Percentiles rank a stretch among this genome's conserved stretches.
Conservation (phyloP, 2,113 vertebrate species). For the Rhea americana region DNA sequence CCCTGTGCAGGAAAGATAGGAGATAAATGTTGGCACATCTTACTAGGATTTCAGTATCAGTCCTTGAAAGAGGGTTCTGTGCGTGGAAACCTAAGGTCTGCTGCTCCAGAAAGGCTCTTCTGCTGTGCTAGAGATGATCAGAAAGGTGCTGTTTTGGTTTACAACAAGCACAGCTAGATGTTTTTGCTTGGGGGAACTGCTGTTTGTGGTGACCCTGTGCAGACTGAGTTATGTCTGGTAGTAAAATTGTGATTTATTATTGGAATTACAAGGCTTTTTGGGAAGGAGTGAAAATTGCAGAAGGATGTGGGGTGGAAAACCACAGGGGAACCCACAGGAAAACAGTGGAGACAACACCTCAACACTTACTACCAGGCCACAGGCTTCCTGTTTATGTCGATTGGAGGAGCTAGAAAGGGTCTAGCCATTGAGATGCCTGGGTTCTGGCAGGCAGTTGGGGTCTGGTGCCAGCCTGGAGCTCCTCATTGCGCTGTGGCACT, state of each 20-base stretch:
- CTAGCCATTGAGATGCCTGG: background rate
- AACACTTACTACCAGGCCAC: background rate
- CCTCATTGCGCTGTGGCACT: accelerated
- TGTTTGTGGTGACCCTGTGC: background rate
- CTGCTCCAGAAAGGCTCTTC: background rate
- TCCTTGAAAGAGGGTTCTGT: background rate
- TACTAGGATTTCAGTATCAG: background rate
- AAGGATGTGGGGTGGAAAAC: background rate
- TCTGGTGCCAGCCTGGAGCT: background rate
- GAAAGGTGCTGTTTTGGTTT: background rate
- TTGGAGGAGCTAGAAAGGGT: background rate
- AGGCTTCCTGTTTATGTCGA: background rate
- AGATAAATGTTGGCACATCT: background rate
- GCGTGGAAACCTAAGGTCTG: background rate
- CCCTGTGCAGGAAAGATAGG: background rate
- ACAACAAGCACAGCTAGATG: background rate
- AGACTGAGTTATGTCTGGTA: background rate
- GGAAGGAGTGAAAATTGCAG: background rate
- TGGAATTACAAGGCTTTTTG: background rate
- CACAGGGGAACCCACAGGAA: background rate
- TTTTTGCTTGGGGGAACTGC: background rate
- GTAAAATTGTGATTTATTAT: background rate
- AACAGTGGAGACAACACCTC: background rate
- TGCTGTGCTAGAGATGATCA: background rate
- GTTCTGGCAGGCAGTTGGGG: background rate